Base-by-base conservation (phyloP, 2,113 vertebrate species). In the Corythornis vintsioides region DNA sequence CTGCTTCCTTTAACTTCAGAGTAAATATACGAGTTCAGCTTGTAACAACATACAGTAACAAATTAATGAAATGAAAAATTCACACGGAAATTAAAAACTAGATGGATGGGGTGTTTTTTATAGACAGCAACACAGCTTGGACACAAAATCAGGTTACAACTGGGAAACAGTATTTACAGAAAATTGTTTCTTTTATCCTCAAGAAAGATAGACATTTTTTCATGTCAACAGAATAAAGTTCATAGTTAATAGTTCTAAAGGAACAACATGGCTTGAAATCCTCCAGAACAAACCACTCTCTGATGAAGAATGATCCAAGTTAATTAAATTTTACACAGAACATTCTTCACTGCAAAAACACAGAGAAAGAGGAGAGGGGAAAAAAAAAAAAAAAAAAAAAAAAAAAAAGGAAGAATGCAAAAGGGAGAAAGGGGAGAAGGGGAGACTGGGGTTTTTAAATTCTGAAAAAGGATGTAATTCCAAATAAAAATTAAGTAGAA, bases 51-150 rank as follows among this genome's bases (percentile, higher is more conserved):
- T 31, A 72, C 20, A 66, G 52, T 76, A 94, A 64, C 47, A 77
- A 93, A 73, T 7, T 22, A 82, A 92, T 45, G 57, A 85, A 92
- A 93, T 55, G 69, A 89, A 74, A 82, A 95, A 78, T 7, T 70
- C 78, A 43, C 11, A 45, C 10, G 65, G 24, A 91, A 84, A 87
- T 73, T 59, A 79, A 80, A 86, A 74, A 50, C 55, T 61, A 81
- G 70, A 55, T 86, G 18, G 3, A 85, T 35, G 13, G 7, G 2
- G 2, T 71, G 28, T 81, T 79, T 79, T 21, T 80, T 64, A 19
- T 57, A 72, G 45, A 72, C 45, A 88, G 60, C 45, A 83, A 59
- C 13, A 78, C 29, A 82, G 60, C 35, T 92, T 83, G 20, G 20
- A 94, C 47, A 77, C 42, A 85, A 79, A 83, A 86, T 61, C 35